A percentile compares a stretch with the other conserved stretches of the same genome.
Evolutionary conservation across 2,797 vertebrate genomes (phyloP).

Genomic region (Eidolon dupreanum): DNA sequence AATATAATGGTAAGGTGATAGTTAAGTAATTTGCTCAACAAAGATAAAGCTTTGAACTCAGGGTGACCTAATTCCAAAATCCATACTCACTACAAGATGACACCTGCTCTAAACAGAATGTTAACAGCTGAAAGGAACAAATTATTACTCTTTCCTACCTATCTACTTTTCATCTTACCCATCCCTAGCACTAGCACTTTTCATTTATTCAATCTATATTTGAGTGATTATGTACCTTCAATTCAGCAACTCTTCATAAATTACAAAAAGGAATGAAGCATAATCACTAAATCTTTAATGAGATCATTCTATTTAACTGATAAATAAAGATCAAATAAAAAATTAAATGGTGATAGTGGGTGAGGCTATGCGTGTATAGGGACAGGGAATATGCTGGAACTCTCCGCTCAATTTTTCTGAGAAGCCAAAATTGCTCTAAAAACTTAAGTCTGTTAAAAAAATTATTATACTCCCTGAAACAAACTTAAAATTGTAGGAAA

Average conservation of each 20-base stretch:
- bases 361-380: neutral
- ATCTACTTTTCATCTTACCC: neutral
- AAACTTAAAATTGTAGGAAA: neutral
- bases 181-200: neutral
- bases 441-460: slow-evolving; percentile 11
- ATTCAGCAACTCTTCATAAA: slow-evolving; percentile 30
- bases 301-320: neutral
- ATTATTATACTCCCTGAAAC: neutral
- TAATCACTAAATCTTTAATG: slow-evolving; percentile 5
- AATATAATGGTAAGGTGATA: neutral
- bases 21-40: slow-evolving; percentile 29
- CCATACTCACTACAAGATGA: neutral
- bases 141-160: neutral
- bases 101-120: neutral
- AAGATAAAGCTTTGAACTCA: neutral
- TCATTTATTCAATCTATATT: neutral
- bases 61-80: neutral
- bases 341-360: neutral
- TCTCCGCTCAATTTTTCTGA: neutral
- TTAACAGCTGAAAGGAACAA: neutral
- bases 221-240: neutral
- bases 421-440: slow-evolving; percentile 33
- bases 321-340: slow-evolving; percentile 15
- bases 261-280: slow-evolving; percentile 8
- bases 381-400: neutral